Percentiles rank a stretch among this genome's conserved stretches.
Evolutionary conservation across 2,797 vertebrate species (phyloP).

Genomic region (Lycodopsis pacificus): DNA sequence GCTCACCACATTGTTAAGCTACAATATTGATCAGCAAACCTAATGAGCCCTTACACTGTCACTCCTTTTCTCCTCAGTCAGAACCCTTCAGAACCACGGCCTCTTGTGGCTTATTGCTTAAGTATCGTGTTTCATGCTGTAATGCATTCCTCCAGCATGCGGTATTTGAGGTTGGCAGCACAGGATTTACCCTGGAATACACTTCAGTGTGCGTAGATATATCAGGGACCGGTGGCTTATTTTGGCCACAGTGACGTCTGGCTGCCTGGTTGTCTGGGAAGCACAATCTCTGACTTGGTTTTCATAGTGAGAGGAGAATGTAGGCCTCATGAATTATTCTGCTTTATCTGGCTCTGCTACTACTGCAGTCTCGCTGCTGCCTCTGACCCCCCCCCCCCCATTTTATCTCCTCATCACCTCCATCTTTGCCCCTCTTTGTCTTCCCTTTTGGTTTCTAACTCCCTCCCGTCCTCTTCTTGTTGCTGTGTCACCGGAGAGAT

Average conservation of each 20-base stretch:
- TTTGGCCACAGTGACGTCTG: constrained; percentile 57
- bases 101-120: constrained; percentile 52
- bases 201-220: constrained; percentile 33
- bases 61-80: constrained; percentile 14
- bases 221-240: constrained; percentile 49
- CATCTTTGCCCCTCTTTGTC: constrained; percentile 44
- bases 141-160: constrained; percentile 66
- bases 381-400: neutral
- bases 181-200: constrained; percentile 35
- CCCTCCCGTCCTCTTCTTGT: constrained; percentile 47
- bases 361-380: constrained; percentile 31
- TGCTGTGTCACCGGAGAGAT: constrained; percentile 71
- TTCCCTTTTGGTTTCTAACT: constrained; percentile 15
- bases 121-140: constrained; percentile 56
- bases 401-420: constrained; percentile 53
- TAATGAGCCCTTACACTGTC: constrained; percentile 9
- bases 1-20: neutral
- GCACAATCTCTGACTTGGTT: constrained; percentile 52
- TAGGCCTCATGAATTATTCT: constrained; percentile 81
- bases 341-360: constrained; percentile 63
- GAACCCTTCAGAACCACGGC: constrained; percentile 31
- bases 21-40: constrained; percentile 25
- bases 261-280: constrained; percentile 61
- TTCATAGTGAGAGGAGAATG: constrained; percentile 68
- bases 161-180: constrained; percentile 48